These are phyloP conservation scores for Callyntrura sp. DNA, from an alignment of 2,888 invertebrate species.

Conservation along the genomic window DNA sequence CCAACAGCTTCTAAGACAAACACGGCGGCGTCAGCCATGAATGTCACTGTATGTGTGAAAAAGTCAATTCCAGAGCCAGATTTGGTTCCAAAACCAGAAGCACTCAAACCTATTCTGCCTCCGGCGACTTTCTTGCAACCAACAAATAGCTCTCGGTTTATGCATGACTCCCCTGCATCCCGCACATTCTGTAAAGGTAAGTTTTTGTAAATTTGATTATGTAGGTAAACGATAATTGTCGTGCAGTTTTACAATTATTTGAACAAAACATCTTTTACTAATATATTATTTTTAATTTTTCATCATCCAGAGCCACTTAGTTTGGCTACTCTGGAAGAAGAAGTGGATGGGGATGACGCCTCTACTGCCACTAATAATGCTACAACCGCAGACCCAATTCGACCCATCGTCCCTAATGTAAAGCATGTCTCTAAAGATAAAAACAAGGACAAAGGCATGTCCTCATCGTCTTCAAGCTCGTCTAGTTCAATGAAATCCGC, in stretches of 20 bases:
- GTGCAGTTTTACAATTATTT: neutral
- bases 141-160: slow-evolving; percentile 4
- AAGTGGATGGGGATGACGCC: slow-evolving; percentile 27
- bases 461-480: slow-evolving; percentile 57
- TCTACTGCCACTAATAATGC: neutral
- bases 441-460: neutral
- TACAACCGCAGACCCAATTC: too few relatives aligned
- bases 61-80: neutral
- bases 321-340: slow-evolving; percentile 53
- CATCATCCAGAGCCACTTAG: slow-evolving; percentile 49
- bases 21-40: slow-evolving; percentile 38
- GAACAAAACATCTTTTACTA: too few relatives aligned
- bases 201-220: too few relatives aligned
- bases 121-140: slow-evolving; percentile 5
- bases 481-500: slow-evolving; percentile 76
- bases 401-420: neutral
- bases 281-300: too few relatives aligned
- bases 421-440: slow-evolving; percentile 6
- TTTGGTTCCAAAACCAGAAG: neutral
- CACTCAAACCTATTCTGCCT: slow-evolving; percentile 30
- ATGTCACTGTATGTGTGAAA: slow-evolving; percentile 69
- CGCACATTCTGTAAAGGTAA: slow-evolving; percentile 61
- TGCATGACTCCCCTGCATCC: slow-evolving; percentile 47
- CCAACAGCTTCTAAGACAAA: slow-evolving; percentile 21
- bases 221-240: too few relatives aligned